phyloP scores from a whole-genome alignment of 2,113 vertebrate genomes.

The Gobio gobio region DNA sequence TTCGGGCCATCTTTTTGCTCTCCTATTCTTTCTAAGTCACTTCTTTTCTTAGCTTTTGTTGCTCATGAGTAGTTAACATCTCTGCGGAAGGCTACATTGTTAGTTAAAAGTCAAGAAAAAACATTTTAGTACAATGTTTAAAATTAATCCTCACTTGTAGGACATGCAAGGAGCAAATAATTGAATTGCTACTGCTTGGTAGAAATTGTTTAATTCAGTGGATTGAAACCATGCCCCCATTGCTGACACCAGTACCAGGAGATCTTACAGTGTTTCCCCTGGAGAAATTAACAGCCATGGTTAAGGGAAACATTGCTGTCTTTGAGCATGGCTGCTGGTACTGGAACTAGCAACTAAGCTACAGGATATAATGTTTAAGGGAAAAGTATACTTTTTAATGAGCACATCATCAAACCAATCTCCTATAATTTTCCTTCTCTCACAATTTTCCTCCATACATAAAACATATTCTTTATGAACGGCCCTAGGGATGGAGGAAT shows the following conservation, averaged over 20 bases:
- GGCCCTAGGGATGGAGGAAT: not conserved
- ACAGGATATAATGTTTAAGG: not conserved
- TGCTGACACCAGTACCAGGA: not conserved
- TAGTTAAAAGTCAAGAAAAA: not conserved
- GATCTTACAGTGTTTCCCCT: not conserved
- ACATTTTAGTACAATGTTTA: not conserved
- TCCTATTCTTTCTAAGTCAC: conserved; percentile 9
- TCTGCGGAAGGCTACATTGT: not conserved
- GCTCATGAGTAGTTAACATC: conserved; percentile 7
- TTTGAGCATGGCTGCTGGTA: conserved; percentile 1
- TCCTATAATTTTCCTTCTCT: not conserved
- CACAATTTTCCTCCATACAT: not conserved
- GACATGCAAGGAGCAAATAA: conserved; percentile 2
- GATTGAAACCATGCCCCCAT: not conserved
- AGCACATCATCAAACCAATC: not conserved
- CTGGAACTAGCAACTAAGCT: not conserved
- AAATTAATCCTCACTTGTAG: not conserved
- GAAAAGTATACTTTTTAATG: conserved; percentile 1
- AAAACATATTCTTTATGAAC: not conserved
- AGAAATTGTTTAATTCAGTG: conserved; percentile 4
- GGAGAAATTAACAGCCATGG: not conserved
- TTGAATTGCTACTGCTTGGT: not conserved
- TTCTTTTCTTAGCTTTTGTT: not conserved
- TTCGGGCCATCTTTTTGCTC: conserved; percentile 22
- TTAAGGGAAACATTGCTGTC: not conserved